Evolutionary conservation across 2,888 invertebrate genomes (phyloP).

Genomic region (Drosophila koepferae): DNA sequence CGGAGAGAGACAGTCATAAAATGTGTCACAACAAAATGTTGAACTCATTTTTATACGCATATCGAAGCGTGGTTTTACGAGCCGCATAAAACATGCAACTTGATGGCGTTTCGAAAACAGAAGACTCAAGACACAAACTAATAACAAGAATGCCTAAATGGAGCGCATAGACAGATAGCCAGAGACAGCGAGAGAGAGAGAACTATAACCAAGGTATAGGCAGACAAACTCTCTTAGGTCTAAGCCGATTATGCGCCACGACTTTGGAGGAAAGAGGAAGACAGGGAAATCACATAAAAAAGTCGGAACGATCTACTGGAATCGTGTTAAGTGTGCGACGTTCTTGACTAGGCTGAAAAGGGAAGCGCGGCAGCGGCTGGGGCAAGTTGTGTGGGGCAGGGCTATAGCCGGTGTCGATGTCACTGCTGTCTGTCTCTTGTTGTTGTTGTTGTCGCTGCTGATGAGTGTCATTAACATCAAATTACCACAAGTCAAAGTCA

Average conservation of each 20-base stretch:
- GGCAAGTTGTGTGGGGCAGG: neutral
- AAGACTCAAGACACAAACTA: slow-evolving; percentile 73
- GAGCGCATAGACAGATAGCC: slow-evolving; percentile 29
- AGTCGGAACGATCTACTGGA: slow-evolving; percentile 66
- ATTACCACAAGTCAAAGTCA: slow-evolving; percentile 82
- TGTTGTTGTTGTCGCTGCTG: slow-evolving; percentile 58
- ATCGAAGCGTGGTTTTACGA: slow-evolving; percentile 54
- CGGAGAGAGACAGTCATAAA: slow-evolving; percentile 30
- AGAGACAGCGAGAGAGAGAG: slow-evolving; percentile 3
- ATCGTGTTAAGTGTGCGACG: slow-evolving; percentile 71
- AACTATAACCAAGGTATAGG: slow-evolving; percentile 2
- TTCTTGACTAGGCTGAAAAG: neutral
- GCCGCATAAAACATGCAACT: slow-evolving; percentile 71
- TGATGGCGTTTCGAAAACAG: slow-evolving; percentile 67
- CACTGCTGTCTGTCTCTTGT: slow-evolving; percentile 29
- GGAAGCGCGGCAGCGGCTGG: neutral
- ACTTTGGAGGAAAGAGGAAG: slow-evolving; percentile 25
- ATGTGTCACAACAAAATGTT: slow-evolving; percentile 79
- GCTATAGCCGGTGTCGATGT: slow-evolving; percentile 63
- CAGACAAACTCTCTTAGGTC: slow-evolving; percentile 25
- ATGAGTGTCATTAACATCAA: slow-evolving; percentile 83
- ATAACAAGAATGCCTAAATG: slow-evolving; percentile 67
- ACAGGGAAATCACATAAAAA: slow-evolving; percentile 57
- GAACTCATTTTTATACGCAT: slow-evolving; percentile 70
- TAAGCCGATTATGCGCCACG: slow-evolving; percentile 72